A percentile compares a stretch with the other conserved stretches of the same genome.
Evolutionary conservation across 2,113 vertebrate genomes (phyloP).

Genomic region (Monopterus albus): DNA sequence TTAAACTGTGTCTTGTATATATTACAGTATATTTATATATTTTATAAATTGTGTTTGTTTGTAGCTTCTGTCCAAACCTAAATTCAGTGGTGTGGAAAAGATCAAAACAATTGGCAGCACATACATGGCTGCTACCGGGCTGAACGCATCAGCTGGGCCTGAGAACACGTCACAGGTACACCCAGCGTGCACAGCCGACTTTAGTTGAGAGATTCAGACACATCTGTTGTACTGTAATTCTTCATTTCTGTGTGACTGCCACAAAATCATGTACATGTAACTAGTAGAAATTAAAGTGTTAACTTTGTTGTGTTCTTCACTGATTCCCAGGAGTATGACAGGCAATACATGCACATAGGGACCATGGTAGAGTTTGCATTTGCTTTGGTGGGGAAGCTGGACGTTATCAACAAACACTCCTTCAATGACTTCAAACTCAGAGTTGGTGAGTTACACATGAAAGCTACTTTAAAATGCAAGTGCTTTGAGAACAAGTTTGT

Average conservation of each 20-base stretch:
- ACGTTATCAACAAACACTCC: conserved; percentile 98
- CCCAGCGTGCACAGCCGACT: neutral
- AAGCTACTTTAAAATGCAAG: neutral
- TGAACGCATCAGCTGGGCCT: conserved; percentile 90
- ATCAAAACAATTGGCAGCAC: conserved; percentile 99
- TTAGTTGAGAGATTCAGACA: neutral
- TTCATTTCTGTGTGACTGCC: neutral
- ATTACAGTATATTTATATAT: no score
- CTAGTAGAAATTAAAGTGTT: neutral
- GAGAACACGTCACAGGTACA: conserved; percentile 90
- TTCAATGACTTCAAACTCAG: conserved; percentile 98
- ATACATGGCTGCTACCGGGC: conserved; percentile 96
- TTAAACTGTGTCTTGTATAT: neutral
- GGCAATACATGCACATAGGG: conserved; percentile 97
- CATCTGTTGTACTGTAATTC: neutral
- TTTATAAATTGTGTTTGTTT: conserved; percentile 24
- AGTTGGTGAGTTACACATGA: conserved; percentile 86
- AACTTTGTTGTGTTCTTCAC: conserved; percentile 5
- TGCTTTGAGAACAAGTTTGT: neutral
- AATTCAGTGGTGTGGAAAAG: conserved; percentile 98
- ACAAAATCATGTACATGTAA: neutral
- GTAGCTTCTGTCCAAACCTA: conserved; percentile 94
- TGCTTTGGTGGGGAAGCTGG: conserved; percentile 94
- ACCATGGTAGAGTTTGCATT: conserved; percentile 99
- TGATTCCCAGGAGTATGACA: conserved; percentile 88